These are phyloP conservation scores for Apogon hyalosoma DNA, from an alignment of 2,797 vertebrate genomes.

Conservation along the genomic window DNA sequence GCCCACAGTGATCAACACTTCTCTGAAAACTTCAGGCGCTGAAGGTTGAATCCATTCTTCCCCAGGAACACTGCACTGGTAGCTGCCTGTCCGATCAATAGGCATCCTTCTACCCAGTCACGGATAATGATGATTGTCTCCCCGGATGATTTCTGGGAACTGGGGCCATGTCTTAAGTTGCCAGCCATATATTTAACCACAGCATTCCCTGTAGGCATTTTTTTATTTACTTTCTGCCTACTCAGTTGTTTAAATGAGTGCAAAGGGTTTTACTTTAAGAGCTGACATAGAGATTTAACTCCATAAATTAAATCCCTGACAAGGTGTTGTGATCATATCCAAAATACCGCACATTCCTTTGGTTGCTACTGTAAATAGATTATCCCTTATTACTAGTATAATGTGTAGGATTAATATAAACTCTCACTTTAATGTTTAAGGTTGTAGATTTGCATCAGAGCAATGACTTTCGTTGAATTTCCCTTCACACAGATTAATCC, in stretches of 20 bases:
- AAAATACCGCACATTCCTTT: not conserved
- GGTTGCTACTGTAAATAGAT: slow-evolving; percentile 56
- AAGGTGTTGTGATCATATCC: not conserved
- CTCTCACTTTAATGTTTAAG: not conserved
- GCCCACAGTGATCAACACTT: slow-evolving; percentile 49
- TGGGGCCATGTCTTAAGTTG: slow-evolving; percentile 24
- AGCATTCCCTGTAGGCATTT: not conserved
- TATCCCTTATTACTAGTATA: slow-evolving; percentile 21
- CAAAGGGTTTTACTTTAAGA: slow-evolving; percentile 1
- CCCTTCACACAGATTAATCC: not conserved
- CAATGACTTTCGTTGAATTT: slow-evolving; percentile 6
- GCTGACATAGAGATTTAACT: not conserved
- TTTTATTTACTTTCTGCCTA: not conserved
- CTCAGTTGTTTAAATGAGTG: slow-evolving; percentile 5
- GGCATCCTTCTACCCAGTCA: slow-evolving; percentile 37
- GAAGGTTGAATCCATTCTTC: slow-evolving; percentile 43
- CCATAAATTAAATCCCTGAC: slow-evolving; percentile 1
- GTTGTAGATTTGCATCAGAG: slow-evolving; percentile 14
- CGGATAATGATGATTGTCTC: slow-evolving; percentile 36
- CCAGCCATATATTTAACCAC: slow-evolving; percentile 33
- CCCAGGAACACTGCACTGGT: not conserved
- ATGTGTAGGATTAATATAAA: slow-evolving; percentile 21
- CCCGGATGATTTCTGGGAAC: slow-evolving; percentile 42
- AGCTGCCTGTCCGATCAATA: slow-evolving; percentile 46
- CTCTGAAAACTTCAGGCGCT: slow-evolving; percentile 23